Evolutionary conservation across 2,888 invertebrate species (phyloP), one percentile per base, ranked within the genome.

Genomic region (Rhimphoctona megacephalus): DNA sequence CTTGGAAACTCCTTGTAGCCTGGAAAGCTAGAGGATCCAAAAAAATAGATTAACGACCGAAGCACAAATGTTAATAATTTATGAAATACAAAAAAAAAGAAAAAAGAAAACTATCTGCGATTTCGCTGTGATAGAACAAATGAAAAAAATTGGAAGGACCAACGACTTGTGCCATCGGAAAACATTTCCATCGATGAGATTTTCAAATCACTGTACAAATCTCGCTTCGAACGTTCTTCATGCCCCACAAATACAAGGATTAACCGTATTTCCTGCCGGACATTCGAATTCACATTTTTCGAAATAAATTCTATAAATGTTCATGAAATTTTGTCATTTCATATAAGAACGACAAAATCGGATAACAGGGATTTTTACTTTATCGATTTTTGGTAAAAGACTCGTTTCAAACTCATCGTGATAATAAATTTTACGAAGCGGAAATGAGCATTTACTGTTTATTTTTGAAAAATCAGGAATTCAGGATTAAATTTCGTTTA

Each of bases 1-100:
- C 98, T 17, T 97, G 96, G 95, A 97, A 97, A 93, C 95, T 98
- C 88, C 95, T 98, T 86, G 96, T 96, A 87, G 98, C 98, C 82
- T 98, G 98, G 98, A 97, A 96, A 94, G 96, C 97, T 54, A 95
- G 97, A 92, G 97, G 97, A 77, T 95, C 96, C 54, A 96, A 96
- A 93, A 97, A 97, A 95, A 93, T 95, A 88, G 97, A 97, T 91
- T 98, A 96, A 95, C 43, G 9, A 76, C 33, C 81, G 57, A 43
- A 73, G 61, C 77, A 81, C 79, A 57, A 84, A 57, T 76, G 86
- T 84, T 88, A 73, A 86, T 89, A 86, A 81, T 80, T 85, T 25
- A 88, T 81, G 80, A 33, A 73, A 61, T 64, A 36, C 66, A 77
- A 69, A 78, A 25, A 30, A 57, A 57, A 80, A 81, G 46, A 46